phyloP scores from a whole-genome alignment of 2,888 invertebrate genomes.

The Thera obeliscata region DNA sequence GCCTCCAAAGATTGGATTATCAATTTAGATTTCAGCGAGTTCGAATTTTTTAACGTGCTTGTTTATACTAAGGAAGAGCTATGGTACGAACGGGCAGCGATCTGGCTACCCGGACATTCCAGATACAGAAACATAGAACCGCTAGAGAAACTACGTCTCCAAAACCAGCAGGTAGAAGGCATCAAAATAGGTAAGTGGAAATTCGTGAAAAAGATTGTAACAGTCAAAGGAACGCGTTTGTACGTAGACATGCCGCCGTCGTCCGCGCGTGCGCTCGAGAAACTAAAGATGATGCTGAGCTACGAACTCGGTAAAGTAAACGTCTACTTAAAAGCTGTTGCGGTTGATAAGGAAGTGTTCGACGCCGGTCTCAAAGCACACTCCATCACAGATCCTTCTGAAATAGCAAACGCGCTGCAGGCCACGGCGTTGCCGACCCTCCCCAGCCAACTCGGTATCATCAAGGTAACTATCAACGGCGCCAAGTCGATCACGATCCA shows the following conservation, averaged over 20 bases:
- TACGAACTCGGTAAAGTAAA: conserved; percentile 76
- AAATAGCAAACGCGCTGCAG: conserved; percentile 47
- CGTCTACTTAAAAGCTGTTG: conserved; percentile 70
- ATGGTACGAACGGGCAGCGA: conserved; percentile 75
- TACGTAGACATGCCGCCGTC: conserved; percentile 78
- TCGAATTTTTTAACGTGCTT: conserved; percentile 61
- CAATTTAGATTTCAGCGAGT: conserved; percentile 63
- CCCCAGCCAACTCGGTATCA: conserved; percentile 24
- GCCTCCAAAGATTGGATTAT: conserved; percentile 67
- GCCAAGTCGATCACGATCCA: conserved; percentile 54
- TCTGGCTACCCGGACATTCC: conserved; percentile 76
- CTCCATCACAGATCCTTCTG: conserved; percentile 44
- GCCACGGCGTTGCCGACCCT: conserved; percentile 64
- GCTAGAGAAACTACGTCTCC: conserved; percentile 66
- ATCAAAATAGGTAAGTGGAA: conserved; percentile 74
- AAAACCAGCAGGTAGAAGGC: conserved; percentile 63
- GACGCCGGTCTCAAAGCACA: conserved; percentile 63
- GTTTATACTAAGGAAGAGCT: conserved; percentile 73
- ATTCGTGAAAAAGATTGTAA: conserved; percentile 69
- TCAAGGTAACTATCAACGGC: conserved; percentile 66
- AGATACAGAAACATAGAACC: conserved; percentile 63
- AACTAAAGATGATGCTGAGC: conserved; percentile 67
- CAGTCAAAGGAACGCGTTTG: conserved; percentile 65
- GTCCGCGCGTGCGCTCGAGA: conserved; percentile 67
- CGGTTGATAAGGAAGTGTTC: conserved; percentile 72